Evolutionary conservation across 2,888 invertebrate genomes (phyloP).

Genomic region (Oligia latruncula): DNA sequence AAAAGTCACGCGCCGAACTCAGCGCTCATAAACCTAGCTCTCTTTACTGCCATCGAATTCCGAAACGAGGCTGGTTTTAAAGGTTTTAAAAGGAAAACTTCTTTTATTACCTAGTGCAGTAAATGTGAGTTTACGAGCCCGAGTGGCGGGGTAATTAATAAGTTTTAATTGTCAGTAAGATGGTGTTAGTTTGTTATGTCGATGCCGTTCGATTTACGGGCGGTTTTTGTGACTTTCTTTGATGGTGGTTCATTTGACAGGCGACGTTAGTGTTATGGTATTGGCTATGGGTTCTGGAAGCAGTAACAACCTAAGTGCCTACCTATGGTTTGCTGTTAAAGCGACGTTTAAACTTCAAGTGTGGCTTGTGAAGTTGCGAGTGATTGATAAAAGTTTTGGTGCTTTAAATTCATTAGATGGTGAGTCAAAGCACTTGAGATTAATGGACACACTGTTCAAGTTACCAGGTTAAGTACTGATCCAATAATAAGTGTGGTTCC

Average conservation of each 20-base stretch:
- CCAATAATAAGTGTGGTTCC: background rate
- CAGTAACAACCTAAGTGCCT: background rate
- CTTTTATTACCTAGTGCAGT: conserved; percentile 76
- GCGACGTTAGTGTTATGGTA: conserved; percentile 19
- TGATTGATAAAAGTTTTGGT: conserved; percentile 18
- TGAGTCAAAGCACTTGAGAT: background rate
- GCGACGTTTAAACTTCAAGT: conserved; percentile 16
- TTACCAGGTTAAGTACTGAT: background rate
- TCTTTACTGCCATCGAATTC: conserved; percentile 77
- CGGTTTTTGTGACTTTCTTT: conserved; percentile 44
- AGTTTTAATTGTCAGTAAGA: conserved; percentile 81
- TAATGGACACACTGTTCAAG: background rate
- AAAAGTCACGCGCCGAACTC: conserved; percentile 80
- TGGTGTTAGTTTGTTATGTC: conserved; percentile 67
- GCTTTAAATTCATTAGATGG: conserved; percentile 11
- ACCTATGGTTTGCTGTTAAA: conserved; percentile 1
- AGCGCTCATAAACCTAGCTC: conserved; percentile 67
- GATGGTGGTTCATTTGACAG: conserved; percentile 31
- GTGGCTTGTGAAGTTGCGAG: background rate
- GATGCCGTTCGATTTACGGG: conserved; percentile 57
- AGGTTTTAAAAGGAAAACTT: conserved; percentile 84
- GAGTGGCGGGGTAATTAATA: conserved; percentile 83
- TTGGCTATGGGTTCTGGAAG: conserved; percentile 11
- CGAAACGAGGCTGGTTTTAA: conserved; percentile 72
- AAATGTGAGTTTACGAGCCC: conserved; percentile 81